Evolutionary conservation across 2,888 invertebrate species (phyloP).

Genomic region (Cephus pulcher): DNA sequence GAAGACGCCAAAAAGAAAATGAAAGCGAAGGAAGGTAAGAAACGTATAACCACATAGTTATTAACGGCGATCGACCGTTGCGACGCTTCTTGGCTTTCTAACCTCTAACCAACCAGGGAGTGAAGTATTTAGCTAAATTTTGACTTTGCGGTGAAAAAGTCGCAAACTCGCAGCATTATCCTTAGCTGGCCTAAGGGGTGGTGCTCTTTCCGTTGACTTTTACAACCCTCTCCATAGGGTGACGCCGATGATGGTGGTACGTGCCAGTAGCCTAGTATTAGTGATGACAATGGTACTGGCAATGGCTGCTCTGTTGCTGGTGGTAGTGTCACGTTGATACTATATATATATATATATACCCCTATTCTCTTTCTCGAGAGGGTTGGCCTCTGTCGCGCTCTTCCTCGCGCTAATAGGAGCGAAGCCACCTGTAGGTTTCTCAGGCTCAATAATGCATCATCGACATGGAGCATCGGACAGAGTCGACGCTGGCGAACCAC

Average conservation of each 20-base stretch:
- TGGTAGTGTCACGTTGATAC: conserved; percentile 4
- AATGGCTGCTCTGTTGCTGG: background rate
- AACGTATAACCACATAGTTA: no score
- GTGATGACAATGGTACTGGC: background rate
- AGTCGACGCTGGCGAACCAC: conserved; percentile 43
- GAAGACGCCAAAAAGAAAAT: background rate
- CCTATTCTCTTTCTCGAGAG: conserved; percentile 23
- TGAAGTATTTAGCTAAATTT: background rate
- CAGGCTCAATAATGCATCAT: conserved; percentile 64
- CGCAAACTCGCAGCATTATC: background rate
- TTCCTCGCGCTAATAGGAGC: conserved; percentile 48
- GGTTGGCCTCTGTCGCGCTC: conserved; percentile 29
- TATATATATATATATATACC: background rate
- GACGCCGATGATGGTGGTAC: background rate
- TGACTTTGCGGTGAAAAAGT: background rate
- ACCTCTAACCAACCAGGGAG: background rate
- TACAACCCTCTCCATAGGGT: conserved; percentile 19
- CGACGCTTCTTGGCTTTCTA: background rate
- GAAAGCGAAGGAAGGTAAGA: background rate
- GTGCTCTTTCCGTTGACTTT: conserved; percentile 27
- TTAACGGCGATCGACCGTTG: background rate
- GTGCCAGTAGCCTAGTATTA: background rate
- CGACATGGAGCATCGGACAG: conserved; percentile 47
- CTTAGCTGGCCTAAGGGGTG: background rate
- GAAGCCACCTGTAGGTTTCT: conserved; percentile 61